Conservation (phyloP, 2,888 invertebrate species). For the Scaptomyza tumidula region DNA sequence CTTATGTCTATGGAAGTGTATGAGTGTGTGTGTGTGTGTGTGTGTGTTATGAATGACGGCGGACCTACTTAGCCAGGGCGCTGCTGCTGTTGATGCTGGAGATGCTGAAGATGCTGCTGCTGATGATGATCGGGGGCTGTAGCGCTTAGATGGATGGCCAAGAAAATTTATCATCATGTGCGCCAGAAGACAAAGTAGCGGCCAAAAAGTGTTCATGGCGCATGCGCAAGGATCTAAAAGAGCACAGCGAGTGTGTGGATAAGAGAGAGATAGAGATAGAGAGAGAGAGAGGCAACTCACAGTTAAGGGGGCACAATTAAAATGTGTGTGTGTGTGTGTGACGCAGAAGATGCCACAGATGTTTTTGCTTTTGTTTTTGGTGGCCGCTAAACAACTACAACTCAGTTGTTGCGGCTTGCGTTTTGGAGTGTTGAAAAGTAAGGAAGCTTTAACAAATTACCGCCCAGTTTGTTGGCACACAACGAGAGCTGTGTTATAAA, state of each 20-base stretch:
- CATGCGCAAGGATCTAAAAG: conserved; percentile 70
- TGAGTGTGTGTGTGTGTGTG: conserved; percentile 14
- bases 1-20: conserved; percentile 54
- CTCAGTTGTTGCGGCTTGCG: conserved; percentile 15
- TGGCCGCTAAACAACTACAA: too few species aligned
- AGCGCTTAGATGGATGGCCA: conserved; percentile 66
- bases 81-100: conserved; percentile 40
- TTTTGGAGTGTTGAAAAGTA: conserved; percentile 82
- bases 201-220: conserved; percentile 36
- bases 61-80: conserved; percentile 61
- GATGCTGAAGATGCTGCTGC: conserved; percentile 34
- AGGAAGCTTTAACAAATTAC: conserved; percentile 84
- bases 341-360: conserved; percentile 14
- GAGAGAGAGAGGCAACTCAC: conserved; percentile 13
- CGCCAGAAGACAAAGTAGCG: conserved; percentile 71
- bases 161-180: conserved; percentile 67
- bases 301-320: conserved; percentile 65
- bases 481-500: conserved; percentile 64
- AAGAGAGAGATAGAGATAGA: not conserved
- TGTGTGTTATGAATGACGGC: conserved; percentile 62
- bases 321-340: conserved; percentile 35
- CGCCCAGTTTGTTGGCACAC: conserved; percentile 76
- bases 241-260: conserved; percentile 6
- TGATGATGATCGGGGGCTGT: conserved; percentile 35
- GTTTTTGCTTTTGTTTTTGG: not conserved